Evolutionary conservation across 2,888 invertebrate species (phyloP).

Genomic region (Xylocampa areola): DNA sequence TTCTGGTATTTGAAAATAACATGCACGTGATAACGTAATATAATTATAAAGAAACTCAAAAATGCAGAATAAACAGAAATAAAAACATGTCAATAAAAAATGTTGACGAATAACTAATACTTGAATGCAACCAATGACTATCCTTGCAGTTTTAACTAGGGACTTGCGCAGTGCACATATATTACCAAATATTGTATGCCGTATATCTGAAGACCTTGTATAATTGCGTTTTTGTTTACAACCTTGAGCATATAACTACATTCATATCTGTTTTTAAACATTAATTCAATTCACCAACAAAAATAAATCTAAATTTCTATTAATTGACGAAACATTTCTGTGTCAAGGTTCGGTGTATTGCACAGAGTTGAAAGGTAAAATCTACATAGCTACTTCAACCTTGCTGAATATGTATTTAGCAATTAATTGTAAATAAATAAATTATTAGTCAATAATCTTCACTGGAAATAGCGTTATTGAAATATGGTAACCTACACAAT

Average conservation of each 20-base stretch:
- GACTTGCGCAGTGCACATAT: background rate
- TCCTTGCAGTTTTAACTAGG: no score
- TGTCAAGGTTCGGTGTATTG: slow-evolving; percentile 80
- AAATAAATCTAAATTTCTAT: slow-evolving; percentile 75
- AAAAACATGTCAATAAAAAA: no score
- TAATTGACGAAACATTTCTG: slow-evolving; percentile 81
- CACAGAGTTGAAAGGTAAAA: slow-evolving; percentile 84
- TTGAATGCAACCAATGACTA: no score
- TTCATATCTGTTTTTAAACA: slow-evolving; percentile 57
- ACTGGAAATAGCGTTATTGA: slow-evolving; percentile 36
- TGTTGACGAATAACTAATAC: no score
- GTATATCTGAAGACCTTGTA: slow-evolving; percentile 48
- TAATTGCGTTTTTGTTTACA: slow-evolving; percentile 51
- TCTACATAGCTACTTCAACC: slow-evolving; percentile 79
- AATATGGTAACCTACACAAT: no score
- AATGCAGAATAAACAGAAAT: no score
- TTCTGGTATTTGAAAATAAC: no score
- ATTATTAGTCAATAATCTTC: slow-evolving; percentile 43
- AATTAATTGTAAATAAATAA: slow-evolving; percentile 70
- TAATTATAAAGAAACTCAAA: no score
- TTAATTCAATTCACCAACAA: slow-evolving; percentile 65
- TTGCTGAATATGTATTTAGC: slow-evolving; percentile 78
- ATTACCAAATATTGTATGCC: slow-evolving; percentile 20
- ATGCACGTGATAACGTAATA: no score
- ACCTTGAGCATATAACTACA: slow-evolving; percentile 54